Evolutionary conservation across 2,888 invertebrate species (phyloP), one percentile per base, ranked within the genome.

Genomic region (Acrobasis repandana): DNA sequence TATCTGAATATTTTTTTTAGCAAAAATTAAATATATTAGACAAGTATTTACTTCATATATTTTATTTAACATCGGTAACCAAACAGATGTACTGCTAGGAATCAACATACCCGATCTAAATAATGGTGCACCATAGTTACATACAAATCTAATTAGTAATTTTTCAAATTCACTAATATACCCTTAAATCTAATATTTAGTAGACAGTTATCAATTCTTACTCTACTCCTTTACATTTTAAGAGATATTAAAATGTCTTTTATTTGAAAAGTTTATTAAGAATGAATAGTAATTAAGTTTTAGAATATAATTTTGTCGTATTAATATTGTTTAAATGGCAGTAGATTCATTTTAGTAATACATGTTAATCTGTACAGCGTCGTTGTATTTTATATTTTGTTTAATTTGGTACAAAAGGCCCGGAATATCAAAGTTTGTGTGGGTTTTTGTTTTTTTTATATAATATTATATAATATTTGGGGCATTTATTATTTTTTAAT

Each of bases 101-200:
- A 74, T 74, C 78, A 77, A 73, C 77, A 81, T 83, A 83, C 74
- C 80, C 77, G 76, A 80, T 83, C 80, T 83, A 84, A 78, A 79
- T 78, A 85, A 82, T 80, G 83, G 92, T 90, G 90, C 90, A 92
- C 90, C 89, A 89, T 88, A 86, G 76, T 82, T 80, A 77, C 72
- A 79, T 80, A 79, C 74, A 80, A 82, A 77, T 80, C 82, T 87
- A 88, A 73, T 77, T 68, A 79, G 80, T 83, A 86, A 83, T 80
- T 85, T 76, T 76, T 76, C 77, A 70, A 75, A 65, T 72, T 69
- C 64, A 74, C 76, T 77, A 79, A 77, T 76, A 71, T 77, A 71
- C 64, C 71, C 74, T 78, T 80, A 83, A 70, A 65, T 76, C 80
- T 77, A 76, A 81, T 82, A 75, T 85, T 84, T 73, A 79, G 75